These are phyloP conservation scores for Heliopora coerulea DNA, from an alignment of 92 coral and sea anemone genomes.

Conservation along the genomic window DNA sequence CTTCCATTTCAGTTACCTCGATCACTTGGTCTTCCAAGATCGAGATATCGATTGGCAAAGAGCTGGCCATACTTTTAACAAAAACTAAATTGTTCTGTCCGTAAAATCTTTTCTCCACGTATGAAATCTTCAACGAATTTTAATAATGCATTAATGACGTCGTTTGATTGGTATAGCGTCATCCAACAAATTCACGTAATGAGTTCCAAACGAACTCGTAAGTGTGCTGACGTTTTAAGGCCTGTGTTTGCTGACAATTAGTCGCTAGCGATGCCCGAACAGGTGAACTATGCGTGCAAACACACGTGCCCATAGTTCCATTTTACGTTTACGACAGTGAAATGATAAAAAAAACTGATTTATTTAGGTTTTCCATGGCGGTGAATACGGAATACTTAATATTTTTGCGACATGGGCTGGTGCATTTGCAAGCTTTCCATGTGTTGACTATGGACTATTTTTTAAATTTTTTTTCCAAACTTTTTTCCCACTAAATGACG, in stretches of 20 bases:
- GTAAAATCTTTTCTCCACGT: background rate
- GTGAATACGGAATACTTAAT: too few relatives aligned
- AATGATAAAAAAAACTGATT: too few relatives aligned
- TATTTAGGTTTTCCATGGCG: too few relatives aligned
- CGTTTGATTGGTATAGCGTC: conserved; percentile 21
- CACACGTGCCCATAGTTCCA: too few relatives aligned
- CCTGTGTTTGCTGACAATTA: background rate
- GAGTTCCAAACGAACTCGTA: conserved; percentile 11
- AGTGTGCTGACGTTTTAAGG: background rate
- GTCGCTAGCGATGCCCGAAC: too few relatives aligned
- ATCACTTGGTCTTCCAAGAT: conserved; percentile 87
- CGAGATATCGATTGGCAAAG: conserved; percentile 61
- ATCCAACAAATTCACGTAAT: conserved; percentile 10
- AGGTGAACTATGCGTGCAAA: too few relatives aligned
- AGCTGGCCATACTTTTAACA: conserved; percentile 19
- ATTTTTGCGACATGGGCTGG: too few relatives aligned
- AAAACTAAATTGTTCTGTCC: conserved; percentile 1
- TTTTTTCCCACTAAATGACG: too few relatives aligned
- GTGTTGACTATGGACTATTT: too few relatives aligned
- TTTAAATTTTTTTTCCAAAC: too few relatives aligned
- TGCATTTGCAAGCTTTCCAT: too few relatives aligned
- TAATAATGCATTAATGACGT: conserved; percentile 29
- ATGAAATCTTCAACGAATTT: conserved; percentile 7
- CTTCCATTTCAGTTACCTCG: conserved; percentile 86
- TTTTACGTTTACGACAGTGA: too few relatives aligned